These are phyloP conservation scores for Nannoperca australis DNA, from an alignment of 2,797 vertebrate genomes.

Conservation along the genomic window DNA sequence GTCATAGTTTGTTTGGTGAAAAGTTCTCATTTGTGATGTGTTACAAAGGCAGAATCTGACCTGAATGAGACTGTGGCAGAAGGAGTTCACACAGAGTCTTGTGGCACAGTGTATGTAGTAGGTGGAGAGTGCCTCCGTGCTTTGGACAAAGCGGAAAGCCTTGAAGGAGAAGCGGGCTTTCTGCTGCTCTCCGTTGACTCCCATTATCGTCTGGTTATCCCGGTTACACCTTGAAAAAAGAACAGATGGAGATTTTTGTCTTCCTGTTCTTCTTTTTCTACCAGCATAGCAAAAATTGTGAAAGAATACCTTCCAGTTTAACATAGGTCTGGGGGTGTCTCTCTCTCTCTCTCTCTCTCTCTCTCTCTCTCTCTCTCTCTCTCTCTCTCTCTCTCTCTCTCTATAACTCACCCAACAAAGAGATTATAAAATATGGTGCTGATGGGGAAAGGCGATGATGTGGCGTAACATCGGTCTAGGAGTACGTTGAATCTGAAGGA, in stretches of 20 bases:
- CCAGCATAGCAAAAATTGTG: background rate
- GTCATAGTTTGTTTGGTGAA: background rate
- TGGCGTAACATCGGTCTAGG: conserved; percentile 82
- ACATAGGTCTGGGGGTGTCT: no score
- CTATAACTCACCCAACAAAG: conserved; percentile 85
- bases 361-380: no score
- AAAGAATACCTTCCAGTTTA: background rate
- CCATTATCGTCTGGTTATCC: conserved; percentile 77
- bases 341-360: no score
- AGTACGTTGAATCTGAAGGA: conserved; percentile 80
- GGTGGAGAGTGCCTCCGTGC: conserved; percentile 65
- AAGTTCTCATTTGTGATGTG: background rate
- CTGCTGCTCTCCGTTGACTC: conserved; percentile 74
- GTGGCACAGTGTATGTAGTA: conserved; percentile 83
- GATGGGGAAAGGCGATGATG: conserved; percentile 61
- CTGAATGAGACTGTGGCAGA: conserved; percentile 69
- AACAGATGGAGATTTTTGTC: background rate
- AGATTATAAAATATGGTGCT: conserved; percentile 74
- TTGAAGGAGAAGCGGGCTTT: conserved; percentile 83
- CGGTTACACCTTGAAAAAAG: conserved; percentile 72
- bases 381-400: no score
- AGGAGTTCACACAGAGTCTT: conserved; percentile 75
- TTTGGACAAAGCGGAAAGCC: conserved; percentile 79
- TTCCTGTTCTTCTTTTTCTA: background rate
- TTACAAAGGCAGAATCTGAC: conserved; percentile 50